A percentile compares a stretch with the other conserved stretches of the same genome.
Conservation (phyloP, 1,140 invertebrate species). For the Ceratoteleas bidentatus region DNA sequence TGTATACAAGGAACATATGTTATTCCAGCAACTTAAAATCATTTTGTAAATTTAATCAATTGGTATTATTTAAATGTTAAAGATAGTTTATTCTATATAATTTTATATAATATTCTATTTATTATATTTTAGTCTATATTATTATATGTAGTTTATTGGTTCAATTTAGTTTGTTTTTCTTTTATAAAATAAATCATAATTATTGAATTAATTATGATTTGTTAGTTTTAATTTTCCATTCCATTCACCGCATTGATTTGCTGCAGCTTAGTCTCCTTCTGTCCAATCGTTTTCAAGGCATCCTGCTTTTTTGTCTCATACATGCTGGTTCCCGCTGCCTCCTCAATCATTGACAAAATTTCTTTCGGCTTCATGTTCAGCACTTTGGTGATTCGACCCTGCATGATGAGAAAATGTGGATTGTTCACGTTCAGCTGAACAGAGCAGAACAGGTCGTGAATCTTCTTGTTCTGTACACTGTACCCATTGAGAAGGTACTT, state of each 20-base stretch:
- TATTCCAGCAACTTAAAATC: too few relatives aligned
- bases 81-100: too few relatives aligned
- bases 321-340: conserved; percentile 98
- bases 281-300: conserved; percentile 94
- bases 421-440: conserved; percentile 99
- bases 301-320: conserved; percentile 97
- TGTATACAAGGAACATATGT: too few relatives aligned
- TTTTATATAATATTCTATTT: too few relatives aligned
- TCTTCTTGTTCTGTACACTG: conserved; percentile 92
- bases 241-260: conserved; percentile 91
- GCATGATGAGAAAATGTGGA: conserved; percentile 99
- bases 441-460: conserved; percentile 97
- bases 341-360: conserved; percentile 99
- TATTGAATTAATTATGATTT: too few relatives aligned
- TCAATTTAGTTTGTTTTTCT: too few relatives aligned
- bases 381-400: conserved; percentile 99
- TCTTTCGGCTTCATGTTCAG: conserved; percentile 99
- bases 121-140: too few relatives aligned
- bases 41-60: too few relatives aligned
- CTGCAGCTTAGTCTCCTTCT: conserved; percentile 95
- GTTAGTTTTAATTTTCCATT: neutral
- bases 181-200: too few relatives aligned
- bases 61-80: too few relatives aligned
- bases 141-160: too few relatives aligned
- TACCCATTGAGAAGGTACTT: conserved; percentile 98